A percentile compares a stretch with the other conserved stretches of the same genome.
phyloP scores from a whole-genome alignment of 2,113 vertebrate genomes.

The Cyprinodon brontotheroides region DNA sequence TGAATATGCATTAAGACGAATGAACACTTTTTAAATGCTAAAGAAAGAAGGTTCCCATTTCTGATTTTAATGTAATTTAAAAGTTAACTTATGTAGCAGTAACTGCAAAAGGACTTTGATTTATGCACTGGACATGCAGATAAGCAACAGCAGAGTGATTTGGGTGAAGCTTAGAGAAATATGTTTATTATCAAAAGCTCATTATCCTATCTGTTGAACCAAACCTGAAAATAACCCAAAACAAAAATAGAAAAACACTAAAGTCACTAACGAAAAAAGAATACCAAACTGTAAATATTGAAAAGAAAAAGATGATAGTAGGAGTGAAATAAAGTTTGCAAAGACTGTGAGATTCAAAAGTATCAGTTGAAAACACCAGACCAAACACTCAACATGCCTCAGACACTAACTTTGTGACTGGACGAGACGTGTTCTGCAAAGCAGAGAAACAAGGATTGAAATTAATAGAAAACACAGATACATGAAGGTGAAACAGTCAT shows the following conservation, averaged over 20 bases:
- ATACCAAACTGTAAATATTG: not conserved
- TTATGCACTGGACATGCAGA: no score
- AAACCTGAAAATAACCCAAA: not conserved
- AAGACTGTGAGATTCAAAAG: not conserved
- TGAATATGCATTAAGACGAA: no score
- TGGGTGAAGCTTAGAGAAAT: no score
- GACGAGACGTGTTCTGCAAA: constrained; percentile 57
- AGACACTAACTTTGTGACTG: constrained; percentile 71
- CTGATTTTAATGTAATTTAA: no score
- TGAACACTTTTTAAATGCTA: no score
- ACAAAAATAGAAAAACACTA: not conserved
- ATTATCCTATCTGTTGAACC: not conserved
- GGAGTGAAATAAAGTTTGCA: constrained; percentile 27
- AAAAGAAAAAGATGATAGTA: not conserved
- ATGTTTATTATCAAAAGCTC: no score
- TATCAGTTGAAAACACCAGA: not conserved
- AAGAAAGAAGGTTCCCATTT: no score
- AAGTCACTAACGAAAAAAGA: not conserved
- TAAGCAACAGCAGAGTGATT: no score
- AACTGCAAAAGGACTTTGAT: not conserved
- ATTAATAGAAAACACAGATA: constrained; percentile 14
- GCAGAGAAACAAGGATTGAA: constrained; percentile 35
- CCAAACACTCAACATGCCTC: constrained; percentile 40
- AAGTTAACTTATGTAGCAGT: no score
- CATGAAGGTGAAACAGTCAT: not conserved